Percentiles rank a stretch among this genome's conserved stretches.
phyloP scores from a whole-genome alignment of 2,113 vertebrate genomes.

The Eulacestoma nigropectus region DNA sequence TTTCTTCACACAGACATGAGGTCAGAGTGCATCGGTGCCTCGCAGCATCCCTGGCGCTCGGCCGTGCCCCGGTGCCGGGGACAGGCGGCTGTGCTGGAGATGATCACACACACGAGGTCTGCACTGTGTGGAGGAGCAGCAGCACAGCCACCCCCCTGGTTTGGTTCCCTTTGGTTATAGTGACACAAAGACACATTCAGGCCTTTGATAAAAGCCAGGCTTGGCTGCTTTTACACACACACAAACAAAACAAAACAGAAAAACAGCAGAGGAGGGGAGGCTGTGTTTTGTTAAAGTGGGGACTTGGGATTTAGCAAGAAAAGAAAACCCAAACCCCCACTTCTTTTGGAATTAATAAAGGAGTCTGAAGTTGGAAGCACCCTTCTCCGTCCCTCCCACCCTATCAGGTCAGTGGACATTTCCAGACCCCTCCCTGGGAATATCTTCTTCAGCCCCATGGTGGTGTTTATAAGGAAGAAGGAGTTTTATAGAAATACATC shows the following conservation, averaged over 20 bases:
- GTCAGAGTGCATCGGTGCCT: neutral
- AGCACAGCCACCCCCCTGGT: neutral
- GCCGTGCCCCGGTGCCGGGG: neutral
- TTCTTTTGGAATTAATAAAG: neutral
- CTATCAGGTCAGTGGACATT: neutral
- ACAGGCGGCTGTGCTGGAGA: neutral
- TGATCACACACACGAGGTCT: neutral
- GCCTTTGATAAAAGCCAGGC: constrained; percentile 48
- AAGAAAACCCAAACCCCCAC: neutral
- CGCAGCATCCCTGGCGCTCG: neutral
- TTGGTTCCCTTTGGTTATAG: neutral
- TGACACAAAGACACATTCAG: constrained; percentile 5
- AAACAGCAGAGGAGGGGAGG: neutral
- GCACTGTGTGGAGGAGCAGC: neutral
- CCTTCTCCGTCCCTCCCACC: neutral
- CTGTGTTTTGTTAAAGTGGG: neutral
- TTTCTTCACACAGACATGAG: neutral
- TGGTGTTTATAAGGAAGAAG: neutral
- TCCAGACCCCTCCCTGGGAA: neutral
- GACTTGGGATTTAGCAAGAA: neutral
- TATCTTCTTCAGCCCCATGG: neutral
- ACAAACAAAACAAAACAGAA: neutral
- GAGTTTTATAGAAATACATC: neutral
- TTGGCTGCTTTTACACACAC: neutral
- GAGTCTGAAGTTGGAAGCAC: neutral